Conservation (phyloP, 2,797 vertebrate species). For the Liasis olivaceus region DNA sequence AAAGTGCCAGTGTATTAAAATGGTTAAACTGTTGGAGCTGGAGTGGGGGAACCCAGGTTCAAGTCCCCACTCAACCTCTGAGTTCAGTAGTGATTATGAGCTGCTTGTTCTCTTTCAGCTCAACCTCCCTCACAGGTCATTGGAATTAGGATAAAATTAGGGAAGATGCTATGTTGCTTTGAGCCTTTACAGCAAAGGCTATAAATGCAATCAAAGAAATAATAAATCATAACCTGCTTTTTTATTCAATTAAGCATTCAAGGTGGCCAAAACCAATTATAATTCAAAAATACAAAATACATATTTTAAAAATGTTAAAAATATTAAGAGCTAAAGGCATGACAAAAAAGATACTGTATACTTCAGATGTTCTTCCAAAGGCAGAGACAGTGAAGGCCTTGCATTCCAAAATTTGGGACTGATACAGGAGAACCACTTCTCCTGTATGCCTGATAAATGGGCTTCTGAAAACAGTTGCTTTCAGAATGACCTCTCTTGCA, state of each 20-base stretch:
- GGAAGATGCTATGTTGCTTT: not conserved
- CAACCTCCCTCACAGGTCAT: not conserved
- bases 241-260: not conserved
- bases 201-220: not conserved
- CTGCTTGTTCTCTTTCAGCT: not conserved
- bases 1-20: not conserved
- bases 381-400: not conserved
- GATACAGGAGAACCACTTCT: not conserved
- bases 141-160: not conserved
- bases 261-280: not conserved
- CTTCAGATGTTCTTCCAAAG: not conserved
- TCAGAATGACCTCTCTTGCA: not conserved
- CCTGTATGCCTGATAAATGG: not conserved
- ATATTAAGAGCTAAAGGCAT: not conserved
- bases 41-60: not conserved
- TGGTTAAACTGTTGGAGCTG: not conserved
- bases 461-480: not conserved
- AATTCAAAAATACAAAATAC: not conserved
- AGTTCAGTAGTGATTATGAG: not conserved
- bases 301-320: not conserved
- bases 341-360: not conserved
- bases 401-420: not conserved
- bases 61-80: not conserved
- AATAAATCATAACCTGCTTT: not conserved
- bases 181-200: not conserved